Evolutionary conservation across 30 jellyfish, hydroid and myxozoan species (phyloP).

Genomic region (Calvadosia cruxmelitensis): DNA sequence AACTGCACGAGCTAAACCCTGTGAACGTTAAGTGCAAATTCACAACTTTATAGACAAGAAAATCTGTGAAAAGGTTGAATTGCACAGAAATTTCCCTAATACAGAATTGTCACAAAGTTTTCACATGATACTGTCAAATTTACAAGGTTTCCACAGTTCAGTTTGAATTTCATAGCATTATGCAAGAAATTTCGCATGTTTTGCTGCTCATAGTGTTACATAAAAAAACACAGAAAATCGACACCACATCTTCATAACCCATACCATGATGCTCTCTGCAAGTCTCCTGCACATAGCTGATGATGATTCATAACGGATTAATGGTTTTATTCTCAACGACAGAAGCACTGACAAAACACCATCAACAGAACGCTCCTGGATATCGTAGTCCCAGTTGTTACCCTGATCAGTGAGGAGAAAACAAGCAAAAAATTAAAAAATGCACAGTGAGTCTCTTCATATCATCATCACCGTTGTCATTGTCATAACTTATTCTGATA

Average conservation of each 20-base stretch:
- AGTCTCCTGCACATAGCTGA: conserved; percentile 90
- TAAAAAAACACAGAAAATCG: not conserved
- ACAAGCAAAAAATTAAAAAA: not conserved
- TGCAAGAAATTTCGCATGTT: no score
- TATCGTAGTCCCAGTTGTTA: conserved; percentile 67
- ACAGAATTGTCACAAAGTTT: no score
- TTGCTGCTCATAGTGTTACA: not conserved
- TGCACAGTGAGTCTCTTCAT: not conserved
- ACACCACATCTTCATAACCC: not conserved
- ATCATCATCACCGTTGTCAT: not conserved
- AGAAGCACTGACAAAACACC: conserved; percentile 65
- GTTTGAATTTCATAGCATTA: no score
- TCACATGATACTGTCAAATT: no score
- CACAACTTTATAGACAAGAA: no score
- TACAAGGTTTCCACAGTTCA: no score
- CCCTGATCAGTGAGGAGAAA: conserved; percentile 27
- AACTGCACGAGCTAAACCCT: no score
- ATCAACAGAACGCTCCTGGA: conserved; percentile 80
- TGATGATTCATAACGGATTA: conserved; percentile 76
- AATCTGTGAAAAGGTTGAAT: no score
- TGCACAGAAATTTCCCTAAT: no score
- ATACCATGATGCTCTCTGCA: conserved; percentile 88
- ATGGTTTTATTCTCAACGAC: conserved; percentile 77
- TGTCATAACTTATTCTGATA: not conserved
- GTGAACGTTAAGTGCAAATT: no score